Base-by-base conservation (phyloP, 2,888 invertebrate genomes). In the Perizoma flavofasciatum region DNA sequence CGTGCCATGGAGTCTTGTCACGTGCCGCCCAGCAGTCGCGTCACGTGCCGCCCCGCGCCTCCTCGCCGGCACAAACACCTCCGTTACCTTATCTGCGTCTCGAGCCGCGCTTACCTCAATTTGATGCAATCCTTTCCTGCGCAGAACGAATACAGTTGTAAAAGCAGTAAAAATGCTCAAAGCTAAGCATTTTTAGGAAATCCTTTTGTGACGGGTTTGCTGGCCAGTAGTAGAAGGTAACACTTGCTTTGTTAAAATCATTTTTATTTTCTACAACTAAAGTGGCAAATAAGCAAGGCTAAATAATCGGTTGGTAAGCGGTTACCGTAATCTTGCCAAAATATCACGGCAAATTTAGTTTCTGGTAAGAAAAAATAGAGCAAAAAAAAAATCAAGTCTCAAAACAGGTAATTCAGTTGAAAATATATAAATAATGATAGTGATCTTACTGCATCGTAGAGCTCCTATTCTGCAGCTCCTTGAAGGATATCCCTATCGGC, bases 401-500 rank as follows among this genome's bases (percentile, higher is more conserved):
- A 22, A 22, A 22, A 22, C 22, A 1, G n/a, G 22, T 22, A 22
- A 22, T 22, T 22, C 22, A 22, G 22, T 22, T 22, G 22, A 37
- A 37, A 7, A 6, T 1, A 7, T 37, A 37, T 7, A 37, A 43
- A 6, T n/a, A 10, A 49, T 2, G n/a, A n/a, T 22, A 44, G 44
- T 44, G 10, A 0, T 6, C 10, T 32, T 52, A 22, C 41, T 48
- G 32, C 11, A 11, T 39, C n/a, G 37, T 8, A 45, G 45, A 8
- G 9, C 4, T 41, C 34, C 35, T 10, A 11, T 35, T 9, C 41
- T 48, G 57, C 47, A 47, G 8, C 33, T 52, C 32, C 61, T 67
- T 67, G 71, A 69, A 70, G 77, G 74, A 72, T 74, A 72, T 73
- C 66, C 73, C 68, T 75, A 73, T 70, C 60, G 65, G 58, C 48